phyloP scores from a whole-genome alignment of 2,888 invertebrate species.

The Lathronympha strigana region DNA sequence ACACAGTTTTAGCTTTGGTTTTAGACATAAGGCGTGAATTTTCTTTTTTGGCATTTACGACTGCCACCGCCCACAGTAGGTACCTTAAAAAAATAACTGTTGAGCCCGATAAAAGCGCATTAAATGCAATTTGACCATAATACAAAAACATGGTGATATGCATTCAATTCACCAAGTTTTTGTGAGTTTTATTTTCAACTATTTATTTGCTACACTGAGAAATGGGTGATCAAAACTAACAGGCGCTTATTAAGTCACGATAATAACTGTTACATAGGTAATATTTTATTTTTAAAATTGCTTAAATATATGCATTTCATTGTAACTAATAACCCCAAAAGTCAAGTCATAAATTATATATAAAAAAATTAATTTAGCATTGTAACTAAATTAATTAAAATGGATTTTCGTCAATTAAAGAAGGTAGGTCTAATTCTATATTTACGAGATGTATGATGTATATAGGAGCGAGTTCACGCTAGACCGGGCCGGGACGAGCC shows the following conservation, averaged over 20 bases:
- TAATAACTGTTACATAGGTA: too few relatives aligned
- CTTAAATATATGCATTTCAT: too few relatives aligned
- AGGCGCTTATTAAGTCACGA: not conserved
- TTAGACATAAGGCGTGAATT: slow-evolving; percentile 48
- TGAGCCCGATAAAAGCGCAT: slow-evolving; percentile 3
- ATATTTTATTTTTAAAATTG: too few relatives aligned
- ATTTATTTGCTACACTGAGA: not conserved
- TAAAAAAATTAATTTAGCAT: too few relatives aligned
- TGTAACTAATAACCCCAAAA: too few relatives aligned
- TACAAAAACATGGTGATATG: not conserved
- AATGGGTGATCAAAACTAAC: not conserved
- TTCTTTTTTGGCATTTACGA: slow-evolving; percentile 44
- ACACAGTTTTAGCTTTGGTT: slow-evolving; percentile 40
- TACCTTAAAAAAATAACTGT: slow-evolving; percentile 34
- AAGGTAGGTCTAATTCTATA: too few relatives aligned
- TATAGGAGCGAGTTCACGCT: too few relatives aligned
- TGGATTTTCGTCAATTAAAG: too few relatives aligned
- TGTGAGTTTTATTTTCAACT: not conserved
- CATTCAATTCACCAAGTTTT: not conserved
- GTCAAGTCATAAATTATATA: too few relatives aligned
- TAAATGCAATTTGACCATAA: not conserved
- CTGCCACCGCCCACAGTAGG: slow-evolving; percentile 34
- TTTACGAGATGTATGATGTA: too few relatives aligned
- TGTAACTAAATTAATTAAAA: too few relatives aligned
- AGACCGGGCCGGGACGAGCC: too few relatives aligned